A percentile compares a stretch with the other conserved stretches of the same genome.
Evolutionary conservation across 53 echinoderm and acorn worm species (phyloP).

Genomic region (Echinometra lucunter): DNA sequence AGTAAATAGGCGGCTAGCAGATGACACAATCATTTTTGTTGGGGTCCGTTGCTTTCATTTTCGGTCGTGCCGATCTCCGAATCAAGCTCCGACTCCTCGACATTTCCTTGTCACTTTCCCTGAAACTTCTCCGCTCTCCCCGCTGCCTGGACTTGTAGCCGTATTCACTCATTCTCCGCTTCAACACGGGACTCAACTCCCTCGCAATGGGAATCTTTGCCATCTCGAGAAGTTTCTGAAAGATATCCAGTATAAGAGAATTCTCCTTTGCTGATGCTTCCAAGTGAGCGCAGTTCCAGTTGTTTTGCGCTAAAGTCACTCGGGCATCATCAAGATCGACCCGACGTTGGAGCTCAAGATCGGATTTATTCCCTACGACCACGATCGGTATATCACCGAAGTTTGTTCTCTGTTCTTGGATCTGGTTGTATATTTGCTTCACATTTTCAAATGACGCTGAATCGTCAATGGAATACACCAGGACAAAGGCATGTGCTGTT

Average conservation of each 20-base stretch:
- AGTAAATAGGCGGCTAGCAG: constrained; percentile 64
- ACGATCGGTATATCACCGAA: constrained; percentile 90
- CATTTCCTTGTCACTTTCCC: constrained; percentile 96
- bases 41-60: constrained; percentile 92
- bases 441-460: constrained; percentile 86
- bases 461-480: constrained; percentile 93
- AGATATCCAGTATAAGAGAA: constrained; percentile 90
- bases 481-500: constrained; percentile 93
- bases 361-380: constrained; percentile 93
- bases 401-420: constrained; percentile 92
- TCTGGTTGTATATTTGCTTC: constrained; percentile 95
- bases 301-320: constrained; percentile 82
- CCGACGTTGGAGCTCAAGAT: constrained; percentile 81
- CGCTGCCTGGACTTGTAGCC: constrained; percentile 85
- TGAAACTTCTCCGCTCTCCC: constrained; percentile 81
- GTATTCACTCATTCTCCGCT: constrained; percentile 96
- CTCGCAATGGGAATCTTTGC: constrained; percentile 96
- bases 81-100: constrained; percentile 95
- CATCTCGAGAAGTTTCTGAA: constrained; percentile 93
- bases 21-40: constrained; percentile 96
- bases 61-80: constrained; percentile 90
- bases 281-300: constrained; percentile 91
- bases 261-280: constrained; percentile 97
- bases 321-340: constrained; percentile 88
- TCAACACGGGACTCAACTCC: constrained; percentile 93